These are phyloP conservation scores for Gymnarchus niloticus DNA, from an alignment of 2,113 vertebrate genomes.

Conservation along the genomic window DNA sequence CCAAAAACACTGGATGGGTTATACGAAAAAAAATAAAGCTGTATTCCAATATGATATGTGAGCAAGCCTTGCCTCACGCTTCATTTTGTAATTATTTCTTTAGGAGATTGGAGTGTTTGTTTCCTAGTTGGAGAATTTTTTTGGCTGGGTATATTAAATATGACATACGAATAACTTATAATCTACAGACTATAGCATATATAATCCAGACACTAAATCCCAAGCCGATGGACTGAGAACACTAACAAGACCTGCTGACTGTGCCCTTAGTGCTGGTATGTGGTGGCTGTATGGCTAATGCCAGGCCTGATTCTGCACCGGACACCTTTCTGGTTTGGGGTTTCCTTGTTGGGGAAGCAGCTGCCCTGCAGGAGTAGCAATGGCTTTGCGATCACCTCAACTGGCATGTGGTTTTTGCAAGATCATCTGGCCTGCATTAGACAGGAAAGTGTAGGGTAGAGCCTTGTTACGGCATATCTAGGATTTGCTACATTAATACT, in stretches of 20 bases:
- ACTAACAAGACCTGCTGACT: not conserved
- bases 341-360: not conserved
- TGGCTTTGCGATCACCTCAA: not conserved
- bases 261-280: constrained; percentile 63
- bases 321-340: constrained; percentile 32
- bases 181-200: not conserved
- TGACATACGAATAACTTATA: not conserved
- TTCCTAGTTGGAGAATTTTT: no score
- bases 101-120: no score
- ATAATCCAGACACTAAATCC: no score
- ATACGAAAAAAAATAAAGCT: no score
- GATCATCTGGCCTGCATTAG: not conserved
- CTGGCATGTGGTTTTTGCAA: not conserved
- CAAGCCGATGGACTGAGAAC: not conserved
- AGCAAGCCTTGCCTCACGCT: no score
- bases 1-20: no score
- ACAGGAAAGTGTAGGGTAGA: not conserved
- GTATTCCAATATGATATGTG: no score
- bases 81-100: no score
- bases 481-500: not conserved
- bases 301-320: not conserved
- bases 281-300: constrained; percentile 13
- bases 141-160: no score
- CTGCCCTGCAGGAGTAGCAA: not conserved
- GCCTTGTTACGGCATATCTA: not conserved